Conservation (phyloP, 23 tunicate genomes). For the Trididemnum miniatum region DNA sequence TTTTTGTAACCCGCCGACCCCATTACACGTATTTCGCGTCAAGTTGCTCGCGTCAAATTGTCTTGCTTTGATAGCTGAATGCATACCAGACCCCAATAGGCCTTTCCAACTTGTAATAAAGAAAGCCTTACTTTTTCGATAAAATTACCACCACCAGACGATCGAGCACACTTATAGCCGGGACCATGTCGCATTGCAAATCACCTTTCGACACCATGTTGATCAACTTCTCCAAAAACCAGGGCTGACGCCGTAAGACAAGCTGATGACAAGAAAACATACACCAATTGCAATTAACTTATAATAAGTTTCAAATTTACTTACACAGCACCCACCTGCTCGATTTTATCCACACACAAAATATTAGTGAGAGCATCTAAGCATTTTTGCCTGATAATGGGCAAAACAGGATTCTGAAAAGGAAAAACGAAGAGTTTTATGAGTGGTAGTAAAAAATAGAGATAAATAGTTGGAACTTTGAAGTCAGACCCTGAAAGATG, state of each 20-base stretch:
- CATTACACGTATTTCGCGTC: no score
- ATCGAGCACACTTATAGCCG: slow-evolving; percentile 95
- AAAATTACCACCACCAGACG: slow-evolving; percentile 96
- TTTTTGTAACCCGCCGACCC: no score
- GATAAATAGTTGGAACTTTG: no score
- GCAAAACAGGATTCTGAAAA: slow-evolving; percentile 78
- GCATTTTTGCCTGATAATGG: slow-evolving; percentile 93
- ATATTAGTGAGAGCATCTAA: slow-evolving; percentile 95
- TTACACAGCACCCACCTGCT: slow-evolving; percentile 74
- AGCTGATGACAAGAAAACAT: slow-evolving; percentile 48
- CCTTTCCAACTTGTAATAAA: no score
- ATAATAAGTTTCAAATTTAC: background rate
- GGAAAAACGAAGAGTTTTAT: no score
- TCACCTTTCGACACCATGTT: slow-evolving; percentile 83
- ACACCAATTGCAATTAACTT: background rate
- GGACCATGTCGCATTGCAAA: slow-evolving; percentile 97
- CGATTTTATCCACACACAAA: slow-evolving; percentile 89
- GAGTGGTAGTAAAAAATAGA: no score
- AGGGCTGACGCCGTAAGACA: slow-evolving; percentile 72
- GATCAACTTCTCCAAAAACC: slow-evolving; percentile 81
- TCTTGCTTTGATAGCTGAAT: no score
- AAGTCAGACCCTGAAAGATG: no score
- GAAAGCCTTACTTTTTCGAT: slow-evolving; percentile 67
- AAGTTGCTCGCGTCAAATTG: no score
- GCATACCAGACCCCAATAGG: no score